A percentile compares a stretch with the other conserved stretches of the same genome.
These are phyloP conservation scores for Phyllostomus hastatus DNA, from an alignment of 2,113 vertebrate genomes.

Conservation along the genomic window DNA sequence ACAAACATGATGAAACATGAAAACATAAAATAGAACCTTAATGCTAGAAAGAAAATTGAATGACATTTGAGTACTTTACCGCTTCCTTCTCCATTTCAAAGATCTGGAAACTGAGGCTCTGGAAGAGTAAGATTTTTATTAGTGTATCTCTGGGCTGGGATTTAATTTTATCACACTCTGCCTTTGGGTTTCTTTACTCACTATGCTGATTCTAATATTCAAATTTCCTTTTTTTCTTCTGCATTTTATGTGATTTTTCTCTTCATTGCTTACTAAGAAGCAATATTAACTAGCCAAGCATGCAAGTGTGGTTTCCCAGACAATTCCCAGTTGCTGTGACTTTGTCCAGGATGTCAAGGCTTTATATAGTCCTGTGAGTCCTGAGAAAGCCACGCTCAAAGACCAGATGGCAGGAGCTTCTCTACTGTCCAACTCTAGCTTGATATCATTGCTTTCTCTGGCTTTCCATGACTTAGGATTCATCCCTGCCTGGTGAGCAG, in stretches of 20 bases:
- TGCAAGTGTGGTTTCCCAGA: not conserved
- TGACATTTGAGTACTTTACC: not conserved
- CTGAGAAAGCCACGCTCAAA: not conserved
- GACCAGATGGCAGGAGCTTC: not conserved
- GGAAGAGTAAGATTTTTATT: not conserved
- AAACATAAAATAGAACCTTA: not conserved
- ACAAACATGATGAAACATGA: slow-evolving; percentile 7
- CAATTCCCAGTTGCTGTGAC: not conserved
- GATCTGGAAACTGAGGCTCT: not conserved
- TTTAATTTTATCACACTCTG: slow-evolving; percentile 4
- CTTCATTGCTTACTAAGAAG: not conserved
- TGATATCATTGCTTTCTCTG: not conserved
- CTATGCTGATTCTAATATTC: not conserved
- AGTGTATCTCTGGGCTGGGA: not conserved
- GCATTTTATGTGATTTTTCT: not conserved
- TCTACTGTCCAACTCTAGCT: not conserved
- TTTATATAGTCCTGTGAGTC: not conserved
- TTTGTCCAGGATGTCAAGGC: not conserved
- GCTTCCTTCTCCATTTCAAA: not conserved
- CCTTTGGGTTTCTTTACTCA: not conserved
- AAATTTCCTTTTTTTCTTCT: not conserved
- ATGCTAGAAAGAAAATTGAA: not conserved
- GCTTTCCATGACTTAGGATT: not conserved
- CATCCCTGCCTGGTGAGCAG: not conserved
- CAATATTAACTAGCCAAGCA: not conserved